Evolutionary conservation across 2,888 invertebrate genomes (phyloP).

Genomic region (Eupeodes luniger): DNA sequence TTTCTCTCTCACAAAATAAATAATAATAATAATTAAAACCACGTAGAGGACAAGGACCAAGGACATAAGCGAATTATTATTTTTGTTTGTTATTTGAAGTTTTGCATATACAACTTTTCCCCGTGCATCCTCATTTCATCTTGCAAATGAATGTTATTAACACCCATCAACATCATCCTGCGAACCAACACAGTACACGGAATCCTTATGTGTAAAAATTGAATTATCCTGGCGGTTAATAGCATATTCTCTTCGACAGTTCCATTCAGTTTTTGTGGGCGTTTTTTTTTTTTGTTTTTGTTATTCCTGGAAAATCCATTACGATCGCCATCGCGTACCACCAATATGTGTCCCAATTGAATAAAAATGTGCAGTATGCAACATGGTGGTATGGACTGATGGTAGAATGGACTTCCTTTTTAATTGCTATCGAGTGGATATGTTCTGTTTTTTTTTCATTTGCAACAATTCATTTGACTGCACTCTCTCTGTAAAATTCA

Average conservation of each 20-base stretch:
- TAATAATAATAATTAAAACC: conserved; percentile 48
- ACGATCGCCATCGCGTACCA: conserved; percentile 34
- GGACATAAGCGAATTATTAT: background rate
- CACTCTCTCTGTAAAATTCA: background rate
- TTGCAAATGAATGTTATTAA: conserved; percentile 38
- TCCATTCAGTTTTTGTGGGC: background rate
- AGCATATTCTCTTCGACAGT: conserved; percentile 29
- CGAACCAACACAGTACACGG: background rate
- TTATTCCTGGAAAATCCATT: conserved; percentile 50
- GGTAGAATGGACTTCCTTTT: conserved; percentile 29
- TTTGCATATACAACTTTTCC: conserved; percentile 37
- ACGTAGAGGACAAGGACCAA: background rate
- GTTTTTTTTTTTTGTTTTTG: background rate
- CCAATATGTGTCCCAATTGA: conserved; percentile 49
- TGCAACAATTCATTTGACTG: conserved; percentile 56
- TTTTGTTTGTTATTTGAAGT: conserved; percentile 16
- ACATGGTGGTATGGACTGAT: conserved; percentile 33
- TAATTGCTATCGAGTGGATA: conserved; percentile 17
- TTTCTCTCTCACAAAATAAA: background rate
- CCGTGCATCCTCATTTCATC: conserved; percentile 11
- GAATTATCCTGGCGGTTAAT: conserved; percentile 63
- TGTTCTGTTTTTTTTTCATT: conserved; percentile 8
- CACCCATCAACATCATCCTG: background rate
- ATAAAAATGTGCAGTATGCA: conserved; percentile 46
- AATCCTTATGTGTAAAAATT: conserved; percentile 30